Evolutionary conservation across 2,888 invertebrate genomes (phyloP), one percentile per base, ranked within the genome.

Genomic region (Parnassius smintheus): DNA sequence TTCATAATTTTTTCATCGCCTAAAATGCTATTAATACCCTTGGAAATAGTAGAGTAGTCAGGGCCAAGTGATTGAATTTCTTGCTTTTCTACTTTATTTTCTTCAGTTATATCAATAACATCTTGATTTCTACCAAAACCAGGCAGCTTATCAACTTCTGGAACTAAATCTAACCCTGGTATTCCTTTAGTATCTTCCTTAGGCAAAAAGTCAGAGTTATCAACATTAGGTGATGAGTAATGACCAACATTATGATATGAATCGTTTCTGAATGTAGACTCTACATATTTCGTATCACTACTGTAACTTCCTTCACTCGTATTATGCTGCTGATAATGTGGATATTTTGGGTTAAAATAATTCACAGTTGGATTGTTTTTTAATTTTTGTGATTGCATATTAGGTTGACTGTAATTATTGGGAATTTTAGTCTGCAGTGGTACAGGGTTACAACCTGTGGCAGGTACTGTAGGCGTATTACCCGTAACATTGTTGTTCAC

Each of bases 111-210:
- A 65, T 88, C 87, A 69, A 88, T 81, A 12, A 88, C 77, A 60
- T 87, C 85, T 55, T 63, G 61, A 44, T 65, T 46, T 72, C 75
- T 85, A 54, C 53, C 61, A 13, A 35, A 41, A 22, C 3, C 42
- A n/a, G 42, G 35, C 7, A 18, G 12, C 45, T 61, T 64, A 51
- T 84, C 83, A 65, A 69, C 76, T 4, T 93, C 92, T 67, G 89
- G 91, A 10, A 95, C 94, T 65, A 96, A 91, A 89, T 96, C 96
- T 63, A 96, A 88, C 0, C 96, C 96, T 10, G 96, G 96, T 75
- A 96, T 96, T 51, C 94, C 94, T 72, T 93, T 93, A 58, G 77
- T 73, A 41, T 81, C 73, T 46, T 75, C 79, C 75, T 73, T 78
- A 41, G 83, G 81, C 51, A 91, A 71, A 72, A 90, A 91, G 64